Conservation (phyloP, 1,140 invertebrate species). For the Temnothorax nylanderi region DNA sequence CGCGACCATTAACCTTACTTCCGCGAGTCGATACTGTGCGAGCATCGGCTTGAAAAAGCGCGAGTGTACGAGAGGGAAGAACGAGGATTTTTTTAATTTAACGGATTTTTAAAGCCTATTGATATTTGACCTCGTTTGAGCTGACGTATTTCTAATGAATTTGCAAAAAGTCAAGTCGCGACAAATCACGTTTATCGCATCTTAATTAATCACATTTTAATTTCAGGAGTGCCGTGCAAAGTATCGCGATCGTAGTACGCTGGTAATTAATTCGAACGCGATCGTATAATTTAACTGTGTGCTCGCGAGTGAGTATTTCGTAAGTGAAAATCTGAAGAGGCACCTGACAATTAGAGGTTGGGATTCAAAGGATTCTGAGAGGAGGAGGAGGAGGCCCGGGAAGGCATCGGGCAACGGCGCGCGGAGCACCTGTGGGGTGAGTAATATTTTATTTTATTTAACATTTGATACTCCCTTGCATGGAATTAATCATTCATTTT, state of each 20-base stretch:
- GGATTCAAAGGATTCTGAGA: background rate
- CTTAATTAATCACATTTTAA: too few species aligned
- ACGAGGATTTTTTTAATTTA: too few species aligned
- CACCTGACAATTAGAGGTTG: background rate
- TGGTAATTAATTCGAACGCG: background rate
- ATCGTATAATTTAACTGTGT: background rate
- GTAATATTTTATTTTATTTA: slow-evolving; percentile 1
- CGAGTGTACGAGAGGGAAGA: too few species aligned
- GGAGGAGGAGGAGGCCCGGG: background rate
- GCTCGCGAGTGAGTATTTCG: background rate
- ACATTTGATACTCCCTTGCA: background rate
- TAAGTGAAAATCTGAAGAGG: background rate
- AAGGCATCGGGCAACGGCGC: background rate
- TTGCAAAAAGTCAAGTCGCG: too few species aligned
- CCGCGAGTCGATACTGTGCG: background rate
- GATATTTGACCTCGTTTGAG: too few species aligned
- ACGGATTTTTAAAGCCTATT: too few species aligned
- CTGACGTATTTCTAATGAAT: too few species aligned
- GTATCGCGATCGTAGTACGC: background rate
- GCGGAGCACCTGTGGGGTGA: background rate
- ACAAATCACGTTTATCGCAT: too few species aligned
- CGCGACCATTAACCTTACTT: background rate
- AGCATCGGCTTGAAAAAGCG: background rate
- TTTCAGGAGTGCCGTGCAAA: background rate
- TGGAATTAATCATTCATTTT: background rate